Percentiles rank a stretch among this genome's conserved stretches.
phyloP scores from a whole-genome alignment of 2,888 invertebrate species.

The Hirtodrosophila cameraria region DNA sequence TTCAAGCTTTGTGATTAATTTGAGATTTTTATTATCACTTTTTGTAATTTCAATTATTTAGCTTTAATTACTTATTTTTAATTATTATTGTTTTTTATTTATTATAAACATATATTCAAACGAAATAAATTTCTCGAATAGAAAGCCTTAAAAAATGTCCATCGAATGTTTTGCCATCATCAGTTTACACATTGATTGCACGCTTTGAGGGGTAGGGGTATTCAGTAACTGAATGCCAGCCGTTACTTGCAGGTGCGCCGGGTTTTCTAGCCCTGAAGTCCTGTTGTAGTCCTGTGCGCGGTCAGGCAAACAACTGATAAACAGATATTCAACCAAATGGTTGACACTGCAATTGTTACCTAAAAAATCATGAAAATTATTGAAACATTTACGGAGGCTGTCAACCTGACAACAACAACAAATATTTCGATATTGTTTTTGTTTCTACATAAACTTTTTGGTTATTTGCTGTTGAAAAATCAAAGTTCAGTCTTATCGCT shows the following conservation, averaged over 20 bases:
- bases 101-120: too few relatives aligned
- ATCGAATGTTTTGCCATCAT: too few relatives aligned
- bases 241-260: slow-evolving; percentile 9
- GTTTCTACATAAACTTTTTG: neutral
- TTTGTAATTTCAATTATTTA: too few relatives aligned
- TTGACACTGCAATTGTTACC: slow-evolving; percentile 25
- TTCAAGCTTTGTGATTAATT: too few relatives aligned
- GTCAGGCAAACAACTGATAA: slow-evolving; percentile 57
- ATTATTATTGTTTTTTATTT: too few relatives aligned
- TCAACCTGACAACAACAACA: slow-evolving; percentile 12
- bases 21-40: too few relatives aligned
- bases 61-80: too few relatives aligned
- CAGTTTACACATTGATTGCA: neutral
- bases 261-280: neutral
- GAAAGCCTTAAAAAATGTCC: too few relatives aligned
- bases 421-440: neutral
- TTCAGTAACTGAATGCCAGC: slow-evolving; percentile 31
- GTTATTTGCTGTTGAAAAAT: slow-evolving; percentile 13
- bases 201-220: neutral
- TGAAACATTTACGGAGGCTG: slow-evolving; percentile 19
- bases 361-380: slow-evolving; percentile 45
- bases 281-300: slow-evolving; percentile 33
- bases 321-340: slow-evolving; percentile 35
- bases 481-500: slow-evolving; percentile 33
- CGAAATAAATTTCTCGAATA: too few relatives aligned